Conservation (phyloP, 2,888 invertebrate species). For the Hymenopus coronatus region DNA sequence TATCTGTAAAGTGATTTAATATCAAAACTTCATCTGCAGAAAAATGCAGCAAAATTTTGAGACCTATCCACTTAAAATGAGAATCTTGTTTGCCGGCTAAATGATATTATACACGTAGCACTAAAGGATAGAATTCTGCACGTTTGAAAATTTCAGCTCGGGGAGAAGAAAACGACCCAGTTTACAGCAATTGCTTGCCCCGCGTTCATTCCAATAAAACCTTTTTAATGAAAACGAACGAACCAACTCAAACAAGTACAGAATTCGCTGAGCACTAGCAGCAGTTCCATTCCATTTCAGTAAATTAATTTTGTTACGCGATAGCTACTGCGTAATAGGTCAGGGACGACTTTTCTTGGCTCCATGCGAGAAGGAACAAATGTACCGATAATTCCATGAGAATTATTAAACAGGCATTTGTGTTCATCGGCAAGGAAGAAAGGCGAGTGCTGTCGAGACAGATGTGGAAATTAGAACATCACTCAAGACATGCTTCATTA, state of each 20-base stretch:
- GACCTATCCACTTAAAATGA: neutral
- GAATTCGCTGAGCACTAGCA: neutral
- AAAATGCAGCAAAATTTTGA: neutral
- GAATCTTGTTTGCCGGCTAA: neutral
- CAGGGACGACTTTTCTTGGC: neutral
- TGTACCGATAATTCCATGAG: neutral
- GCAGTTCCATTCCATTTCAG: neutral
- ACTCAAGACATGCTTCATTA: neutral
- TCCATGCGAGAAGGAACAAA: neutral
- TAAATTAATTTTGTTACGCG: neutral
- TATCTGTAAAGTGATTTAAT: too few species aligned
- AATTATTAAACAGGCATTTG: neutral
- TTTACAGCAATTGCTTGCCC: neutral
- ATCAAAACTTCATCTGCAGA: neutral
- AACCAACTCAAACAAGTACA: neutral
- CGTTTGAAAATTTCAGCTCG: neutral
- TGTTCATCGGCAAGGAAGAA: neutral
- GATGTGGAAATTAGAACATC: neutral
- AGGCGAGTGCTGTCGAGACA: neutral
- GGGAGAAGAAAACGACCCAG: neutral
- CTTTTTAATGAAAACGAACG: neutral
- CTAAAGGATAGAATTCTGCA: too few species aligned
- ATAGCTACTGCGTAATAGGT: neutral
- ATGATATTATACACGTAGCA: neutral
- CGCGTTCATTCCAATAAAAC: neutral